Conservation (phyloP, 2,888 invertebrate genomes). For the Pyrrhia umbra region DNA sequence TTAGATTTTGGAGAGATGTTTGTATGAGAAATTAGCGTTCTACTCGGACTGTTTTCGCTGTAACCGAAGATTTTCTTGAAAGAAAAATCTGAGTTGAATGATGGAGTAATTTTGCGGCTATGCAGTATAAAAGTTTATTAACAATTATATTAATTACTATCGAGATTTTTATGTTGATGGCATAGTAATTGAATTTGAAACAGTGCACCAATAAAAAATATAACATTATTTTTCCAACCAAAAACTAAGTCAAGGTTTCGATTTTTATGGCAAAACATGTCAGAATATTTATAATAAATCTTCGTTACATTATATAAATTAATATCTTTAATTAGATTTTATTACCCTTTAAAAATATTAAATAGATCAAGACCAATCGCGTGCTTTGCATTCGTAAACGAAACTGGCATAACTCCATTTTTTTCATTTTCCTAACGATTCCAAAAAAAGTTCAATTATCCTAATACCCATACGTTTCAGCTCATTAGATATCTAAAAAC, state of each 20-base stretch:
- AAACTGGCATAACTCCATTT: conserved; percentile 36
- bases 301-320: not conserved
- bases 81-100: not conserved
- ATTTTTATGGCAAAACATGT: not conserved
- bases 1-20: not conserved
- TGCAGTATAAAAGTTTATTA: no score
- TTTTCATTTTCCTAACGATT: conserved; percentile 6
- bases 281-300: not conserved
- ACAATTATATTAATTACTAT: no score
- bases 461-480: conserved; percentile 68
- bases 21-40: not conserved
- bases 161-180: conserved; percentile 25
- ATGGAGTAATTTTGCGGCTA: no score
- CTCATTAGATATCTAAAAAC: conserved; percentile 68
- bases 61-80: not conserved
- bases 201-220: conserved; percentile 11
- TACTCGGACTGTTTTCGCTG: not conserved
- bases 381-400: conserved; percentile 20
- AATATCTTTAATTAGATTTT: not conserved
- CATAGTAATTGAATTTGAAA: conserved; percentile 7
- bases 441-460: conserved; percentile 36
- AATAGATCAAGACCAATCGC: conserved; percentile 8
- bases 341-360: not conserved
- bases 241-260: not conserved
- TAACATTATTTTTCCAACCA: conserved; percentile 2